Conservation (phyloP, 2,888 invertebrate genomes). For the Lasioglossum lativentre region DNA sequence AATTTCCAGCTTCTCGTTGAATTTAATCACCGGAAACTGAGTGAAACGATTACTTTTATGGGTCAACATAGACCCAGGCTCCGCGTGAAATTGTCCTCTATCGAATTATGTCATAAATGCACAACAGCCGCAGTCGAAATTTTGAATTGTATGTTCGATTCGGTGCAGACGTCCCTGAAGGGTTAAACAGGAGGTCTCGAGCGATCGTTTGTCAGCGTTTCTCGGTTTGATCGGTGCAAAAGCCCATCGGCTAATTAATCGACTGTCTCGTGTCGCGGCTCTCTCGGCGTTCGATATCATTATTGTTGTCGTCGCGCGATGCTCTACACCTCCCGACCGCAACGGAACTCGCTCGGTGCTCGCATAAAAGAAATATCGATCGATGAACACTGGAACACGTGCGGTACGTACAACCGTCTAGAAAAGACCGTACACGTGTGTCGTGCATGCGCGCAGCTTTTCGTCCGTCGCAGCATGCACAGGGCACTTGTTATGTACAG, state of each 20-base stretch:
- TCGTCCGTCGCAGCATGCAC: constrained; percentile 44
- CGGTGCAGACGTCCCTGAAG: neutral
- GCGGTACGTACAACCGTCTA: constrained; percentile 44
- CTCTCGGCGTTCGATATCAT: neutral
- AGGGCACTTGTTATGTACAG: constrained; percentile 57
- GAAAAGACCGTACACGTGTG: constrained; percentile 35
- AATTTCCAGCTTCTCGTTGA: too few relatives aligned
- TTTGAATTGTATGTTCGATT: neutral
- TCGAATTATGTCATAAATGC: neutral
- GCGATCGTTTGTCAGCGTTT: neutral
- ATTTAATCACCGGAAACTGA: neutral
- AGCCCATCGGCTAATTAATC: neutral
- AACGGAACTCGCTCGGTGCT: constrained; percentile 32
- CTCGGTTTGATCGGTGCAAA: neutral
- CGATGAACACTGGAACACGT: constrained; percentile 50
- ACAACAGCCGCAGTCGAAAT: neutral
- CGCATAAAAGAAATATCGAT: constrained; percentile 48
- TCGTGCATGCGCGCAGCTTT: constrained; percentile 52
- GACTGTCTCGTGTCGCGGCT: neutral
- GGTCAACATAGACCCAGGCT: neutral
- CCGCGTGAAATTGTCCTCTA: too few relatives aligned
- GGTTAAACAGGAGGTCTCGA: neutral
- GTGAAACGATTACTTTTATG: neutral
- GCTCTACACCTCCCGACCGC: constrained; percentile 27
- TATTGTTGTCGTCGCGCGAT: neutral